A percentile compares a stretch with the other conserved stretches of the same genome.
Conservation (phyloP, 2,797 vertebrate genomes). For the Delichon dasypus region DNA sequence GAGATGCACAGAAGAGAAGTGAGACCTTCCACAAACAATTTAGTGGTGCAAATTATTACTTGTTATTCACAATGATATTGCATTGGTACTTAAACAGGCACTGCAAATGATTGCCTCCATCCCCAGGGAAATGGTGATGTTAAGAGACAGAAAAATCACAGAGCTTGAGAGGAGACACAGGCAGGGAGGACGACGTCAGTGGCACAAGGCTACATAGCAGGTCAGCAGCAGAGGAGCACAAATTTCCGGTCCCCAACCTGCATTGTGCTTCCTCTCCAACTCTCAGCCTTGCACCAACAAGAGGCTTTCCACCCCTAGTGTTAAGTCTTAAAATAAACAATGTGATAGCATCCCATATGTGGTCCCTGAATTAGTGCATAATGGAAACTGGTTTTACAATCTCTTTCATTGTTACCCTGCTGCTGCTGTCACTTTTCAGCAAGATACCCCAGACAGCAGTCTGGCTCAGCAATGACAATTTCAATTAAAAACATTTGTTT, state of each 20-base stretch:
- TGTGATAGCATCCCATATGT: constrained; percentile 6
- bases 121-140: background rate
- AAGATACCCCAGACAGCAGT: constrained; percentile 34
- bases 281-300: background rate
- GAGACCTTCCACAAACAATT: background rate
- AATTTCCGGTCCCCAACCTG: too few relatives aligned
- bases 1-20: background rate
- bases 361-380: constrained; percentile 19
- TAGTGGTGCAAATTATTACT: background rate
- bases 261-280: background rate
- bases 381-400: constrained; percentile 21
- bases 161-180: background rate
- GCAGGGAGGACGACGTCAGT: background rate
- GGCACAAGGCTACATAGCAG: background rate
- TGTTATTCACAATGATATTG: background rate
- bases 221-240: rapidly evolving
- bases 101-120: background rate
- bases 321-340: constrained; percentile 36
- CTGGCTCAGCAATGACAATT: constrained; percentile 56
- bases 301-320: background rate
- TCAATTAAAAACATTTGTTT: constrained; percentile 70
- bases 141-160: background rate
- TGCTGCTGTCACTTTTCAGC: constrained; percentile 58
- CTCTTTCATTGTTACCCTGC: constrained; percentile 44
- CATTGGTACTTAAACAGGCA: background rate